Evolutionary conservation across 2,113 vertebrate genomes (phyloP), one percentile per base, ranked within the genome.

Genomic region (Chlorodrepanis virens): DNA sequence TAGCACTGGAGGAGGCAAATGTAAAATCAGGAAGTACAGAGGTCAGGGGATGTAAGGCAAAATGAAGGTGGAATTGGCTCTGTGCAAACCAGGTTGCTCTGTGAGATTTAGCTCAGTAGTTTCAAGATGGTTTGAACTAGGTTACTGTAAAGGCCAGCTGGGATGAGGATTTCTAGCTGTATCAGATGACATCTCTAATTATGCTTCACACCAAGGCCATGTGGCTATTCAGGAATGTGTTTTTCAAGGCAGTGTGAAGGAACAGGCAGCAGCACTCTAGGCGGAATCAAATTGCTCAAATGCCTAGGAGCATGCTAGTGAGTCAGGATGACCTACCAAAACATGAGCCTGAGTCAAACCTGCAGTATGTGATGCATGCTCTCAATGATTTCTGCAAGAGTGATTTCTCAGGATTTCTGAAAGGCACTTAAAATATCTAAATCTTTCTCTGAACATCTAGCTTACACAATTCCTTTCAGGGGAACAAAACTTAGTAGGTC

Each of bases 51-150:
- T 31, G 33, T 11, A 16, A 29, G 5, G 10, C 10, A 87, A 54
- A 81, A 84, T 3, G 1, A 47, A 1, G 2, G 25, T 28, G 3
- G 3, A 8, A 8, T 45, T 45, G 10, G 5, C 40, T 83, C 52
- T 28, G 8, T 59, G 13, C 9, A 72, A 64, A 54, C 3, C 11
- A 56, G 9, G 15, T 16, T 23, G 5, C 28, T 71, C 31, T 28
- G 14, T 6, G 37, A 52, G 8, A 28, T 52, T 77, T 84, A 28
- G 18, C 20, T 27, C 3, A 8, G 15, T 6, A 35, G 6, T 60
- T 77, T 77, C 20, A 60, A 64, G 31, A 35, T 52, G 9, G 5
- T 68, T 86, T 65, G 37, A 49, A 22, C 6, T 11, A 45, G 23
- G 39, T 21, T 49, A 17, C 25, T 45, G 6, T 59, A 47, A 68